Conservation (phyloP, 35 echinoderm and acorn worm genomes). For the Chiridota heheva region DNA sequence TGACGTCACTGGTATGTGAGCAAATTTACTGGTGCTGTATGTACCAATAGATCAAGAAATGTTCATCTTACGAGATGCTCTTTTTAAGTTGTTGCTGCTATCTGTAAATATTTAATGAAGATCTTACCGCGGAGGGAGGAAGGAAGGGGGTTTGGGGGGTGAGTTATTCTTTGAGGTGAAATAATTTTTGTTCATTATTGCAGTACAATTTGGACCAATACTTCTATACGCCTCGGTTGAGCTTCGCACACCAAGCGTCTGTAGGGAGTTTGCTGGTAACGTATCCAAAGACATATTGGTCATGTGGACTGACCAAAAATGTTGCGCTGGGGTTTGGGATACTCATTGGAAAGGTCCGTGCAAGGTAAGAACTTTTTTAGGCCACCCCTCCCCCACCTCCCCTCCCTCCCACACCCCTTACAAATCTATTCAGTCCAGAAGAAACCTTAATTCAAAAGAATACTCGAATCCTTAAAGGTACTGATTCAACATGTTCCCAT, state of each 20-base stretch:
- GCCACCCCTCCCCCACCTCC: too few species aligned
- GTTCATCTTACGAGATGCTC: neutral
- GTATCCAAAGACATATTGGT: neutral
- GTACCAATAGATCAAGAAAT: neutral
- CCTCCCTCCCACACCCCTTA: neutral
- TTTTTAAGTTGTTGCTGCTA: neutral
- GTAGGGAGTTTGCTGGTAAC: neutral
- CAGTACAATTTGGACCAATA: neutral
- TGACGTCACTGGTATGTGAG: too few species aligned
- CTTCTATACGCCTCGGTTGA: conserved; percentile 10
- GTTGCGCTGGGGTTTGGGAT: conserved; percentile 24
- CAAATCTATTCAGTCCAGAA: neutral
- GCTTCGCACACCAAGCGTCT: neutral
- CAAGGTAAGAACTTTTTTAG: neutral
- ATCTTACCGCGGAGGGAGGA: neutral
- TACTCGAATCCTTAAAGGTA: neutral
- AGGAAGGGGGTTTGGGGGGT: neutral
- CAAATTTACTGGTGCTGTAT: too few species aligned
- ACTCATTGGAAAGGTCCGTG: conserved; percentile 11
- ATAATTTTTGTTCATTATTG: neutral
- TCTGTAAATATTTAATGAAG: neutral
- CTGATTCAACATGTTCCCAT: neutral
- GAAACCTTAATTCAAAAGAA: neutral
- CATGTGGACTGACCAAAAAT: conserved; percentile 19
- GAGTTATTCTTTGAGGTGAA: neutral